A percentile compares a stretch with the other conserved stretches of the same genome.
These are phyloP conservation scores for Gnatocerus cornutus DNA, from an alignment of 2,888 invertebrate genomes.

Conservation along the genomic window DNA sequence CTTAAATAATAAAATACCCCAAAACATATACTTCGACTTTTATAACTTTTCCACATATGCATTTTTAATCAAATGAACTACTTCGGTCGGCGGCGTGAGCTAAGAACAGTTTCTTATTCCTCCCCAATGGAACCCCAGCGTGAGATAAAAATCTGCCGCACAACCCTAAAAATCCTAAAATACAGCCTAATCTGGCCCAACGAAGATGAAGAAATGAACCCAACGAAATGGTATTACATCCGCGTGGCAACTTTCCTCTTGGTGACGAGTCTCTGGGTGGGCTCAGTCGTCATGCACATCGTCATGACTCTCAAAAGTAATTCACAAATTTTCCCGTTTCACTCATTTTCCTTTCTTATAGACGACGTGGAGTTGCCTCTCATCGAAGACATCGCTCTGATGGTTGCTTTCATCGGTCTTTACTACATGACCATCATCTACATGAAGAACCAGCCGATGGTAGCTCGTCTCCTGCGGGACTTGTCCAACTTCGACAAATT, in stretches of 20 bases:
- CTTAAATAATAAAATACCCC: no score
- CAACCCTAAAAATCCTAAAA: conserved; percentile 34
- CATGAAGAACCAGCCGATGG: conserved; percentile 30
- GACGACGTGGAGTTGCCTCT: conserved; percentile 10
- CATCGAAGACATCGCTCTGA: conserved; percentile 33
- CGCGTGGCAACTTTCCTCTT: conserved; percentile 15
- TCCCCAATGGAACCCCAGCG: neutral
- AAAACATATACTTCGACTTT: no score
- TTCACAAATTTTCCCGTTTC: neutral
- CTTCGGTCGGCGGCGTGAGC: no score
- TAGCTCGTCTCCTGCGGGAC: conserved; percentile 31
- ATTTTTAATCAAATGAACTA: no score
- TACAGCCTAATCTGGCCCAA: conserved; percentile 40
- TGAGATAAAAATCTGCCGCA: conserved; percentile 33
- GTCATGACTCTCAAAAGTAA: conserved; percentile 22
- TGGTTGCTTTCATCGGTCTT: conserved; percentile 28
- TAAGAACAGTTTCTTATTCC: no score
- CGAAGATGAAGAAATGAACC: conserved; percentile 36
- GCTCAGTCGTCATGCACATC: conserved; percentile 19
- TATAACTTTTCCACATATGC: no score
- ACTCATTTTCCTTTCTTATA: conserved; percentile 16
- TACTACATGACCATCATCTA: conserved; percentile 26
- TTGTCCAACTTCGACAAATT: conserved; percentile 38
- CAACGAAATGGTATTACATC: conserved; percentile 41
- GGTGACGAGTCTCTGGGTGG: conserved; percentile 20